phyloP scores from a whole-genome alignment of 2,113 vertebrate species.

The Thermophis baileyi region DNA sequence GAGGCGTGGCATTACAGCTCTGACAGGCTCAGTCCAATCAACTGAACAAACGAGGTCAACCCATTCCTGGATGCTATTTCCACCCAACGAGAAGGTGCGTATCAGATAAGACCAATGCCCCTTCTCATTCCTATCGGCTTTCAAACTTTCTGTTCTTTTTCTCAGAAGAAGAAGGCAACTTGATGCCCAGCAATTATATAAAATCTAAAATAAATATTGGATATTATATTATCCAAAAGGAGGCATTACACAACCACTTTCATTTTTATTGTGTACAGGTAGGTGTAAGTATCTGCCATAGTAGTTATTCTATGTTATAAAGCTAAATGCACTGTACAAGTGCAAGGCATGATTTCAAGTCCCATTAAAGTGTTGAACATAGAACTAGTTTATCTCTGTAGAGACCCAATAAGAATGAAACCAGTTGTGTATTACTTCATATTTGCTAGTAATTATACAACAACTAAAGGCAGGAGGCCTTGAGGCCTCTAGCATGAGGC shows the following conservation, averaged over 20 bases:
- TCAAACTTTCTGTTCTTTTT: not conserved
- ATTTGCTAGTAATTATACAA: not conserved
- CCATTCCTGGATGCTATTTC: too few species aligned
- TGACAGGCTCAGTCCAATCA: too few species aligned
- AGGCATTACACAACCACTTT: not conserved
- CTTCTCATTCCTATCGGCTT: too few species aligned
- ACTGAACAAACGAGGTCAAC: too few species aligned
- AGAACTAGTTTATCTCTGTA: not conserved
- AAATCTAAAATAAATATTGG: not conserved
- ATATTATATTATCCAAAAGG: not conserved
- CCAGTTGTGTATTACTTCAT: not conserved
- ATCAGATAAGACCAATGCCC: too few species aligned
- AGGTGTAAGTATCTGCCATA: conserved; percentile 3
- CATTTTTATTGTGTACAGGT: not conserved
- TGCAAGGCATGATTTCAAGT: not conserved
- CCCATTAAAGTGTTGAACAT: not conserved
- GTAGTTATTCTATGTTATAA: not conserved
- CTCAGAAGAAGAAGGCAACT: not conserved
- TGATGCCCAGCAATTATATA: not conserved
- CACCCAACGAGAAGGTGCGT: too few species aligned
- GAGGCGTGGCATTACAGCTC: too few species aligned
- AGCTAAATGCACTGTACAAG: not conserved
- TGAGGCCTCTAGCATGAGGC: not conserved
- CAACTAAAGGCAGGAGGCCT: not conserved
- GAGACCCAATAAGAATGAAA: not conserved